A percentile compares a stretch with the other conserved stretches of the same genome.
These are phyloP conservation scores for Streblospio benedicti DNA, from an alignment of 1,140 invertebrate genomes.

Conservation along the genomic window DNA sequence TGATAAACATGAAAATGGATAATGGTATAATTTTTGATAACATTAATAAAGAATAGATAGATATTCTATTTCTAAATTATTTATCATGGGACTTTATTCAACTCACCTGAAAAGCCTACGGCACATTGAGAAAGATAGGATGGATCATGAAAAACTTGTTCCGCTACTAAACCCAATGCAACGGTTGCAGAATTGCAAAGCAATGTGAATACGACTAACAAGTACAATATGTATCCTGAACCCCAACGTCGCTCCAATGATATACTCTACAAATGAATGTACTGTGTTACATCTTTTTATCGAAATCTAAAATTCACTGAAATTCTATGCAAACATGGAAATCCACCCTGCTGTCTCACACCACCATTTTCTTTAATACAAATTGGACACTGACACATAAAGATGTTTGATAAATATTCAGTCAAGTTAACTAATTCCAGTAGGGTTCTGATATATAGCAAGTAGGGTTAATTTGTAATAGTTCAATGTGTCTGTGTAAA, in stretches of 20 bases:
- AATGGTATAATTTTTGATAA: neutral
- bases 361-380: too few relatives aligned
- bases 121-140: slow-evolving; percentile 54
- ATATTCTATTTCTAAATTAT: neutral
- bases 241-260: slow-evolving; percentile 53
- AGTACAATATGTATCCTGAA: slow-evolving; percentile 52
- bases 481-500: too few relatives aligned
- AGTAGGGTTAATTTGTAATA: too few relatives aligned
- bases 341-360: too few relatives aligned
- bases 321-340: too few relatives aligned
- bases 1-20: neutral
- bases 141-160: slow-evolving; percentile 29
- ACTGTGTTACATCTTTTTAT: too few relatives aligned
- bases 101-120: slow-evolving; percentile 59
- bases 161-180: slow-evolving; percentile 38
- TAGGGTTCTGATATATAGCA: too few relatives aligned
- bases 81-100: neutral
- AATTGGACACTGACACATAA: too few relatives aligned
- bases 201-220: slow-evolving; percentile 53
- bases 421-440: too few relatives aligned
- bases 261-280: too few relatives aligned
- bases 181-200: slow-evolving; percentile 54
- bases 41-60: neutral
- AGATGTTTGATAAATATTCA: too few relatives aligned
- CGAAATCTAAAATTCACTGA: too few relatives aligned